Evolutionary conservation across 1,140 invertebrate species (phyloP), one percentile per base, ranked within the genome.

Genomic region (Cydia pomonella): DNA sequence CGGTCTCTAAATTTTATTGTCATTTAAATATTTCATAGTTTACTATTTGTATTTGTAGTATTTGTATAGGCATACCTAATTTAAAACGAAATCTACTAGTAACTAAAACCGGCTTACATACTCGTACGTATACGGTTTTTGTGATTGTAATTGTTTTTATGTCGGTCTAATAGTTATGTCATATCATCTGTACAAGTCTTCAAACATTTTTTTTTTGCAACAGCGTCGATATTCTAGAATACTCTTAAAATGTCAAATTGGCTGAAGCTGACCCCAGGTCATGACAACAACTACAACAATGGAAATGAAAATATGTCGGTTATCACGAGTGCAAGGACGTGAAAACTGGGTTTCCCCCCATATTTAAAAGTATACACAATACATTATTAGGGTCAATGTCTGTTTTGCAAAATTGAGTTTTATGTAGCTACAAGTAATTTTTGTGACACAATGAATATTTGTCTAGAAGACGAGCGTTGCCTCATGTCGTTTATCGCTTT

Each of bases 221-320:
- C 41, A 4, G 41, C 16, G 47, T 23, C 2, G 10, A 12, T 23
- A 23, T 59, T 59, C 9, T 12, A 53, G 18, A 59, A 59, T 59
- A 23, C 2, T 3, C 21, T 59, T 59, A 59, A 59, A 23, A 59
- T 59, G 53, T 59, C 53, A 59, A 23, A 59, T 59, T 21, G 6
- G 21, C 1, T 59, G 1, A 59, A 59, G 18, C 2, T 59, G 18
- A 59, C 53, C 21, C 10, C 53, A 23, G 9, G 53, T 23, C 53
- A 59, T 59, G 53, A 59, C 53, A 53, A 21, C n/a, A 59, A 23
- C 53, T 59, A 7, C 10, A 59, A 59, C 53, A 59, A 59, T 59
- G n/a, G 53, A 23, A 59, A 53, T 18, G 12, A 59, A 59, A 59
- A 59, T 23, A 59, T 23, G 21, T 23, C 21, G 21, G 16, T 7